Evolutionary conservation across 2,888 invertebrate species (phyloP), one percentile per base, ranked within the genome.

Genomic region (Rhopalosiphum nymphaeae): DNA sequence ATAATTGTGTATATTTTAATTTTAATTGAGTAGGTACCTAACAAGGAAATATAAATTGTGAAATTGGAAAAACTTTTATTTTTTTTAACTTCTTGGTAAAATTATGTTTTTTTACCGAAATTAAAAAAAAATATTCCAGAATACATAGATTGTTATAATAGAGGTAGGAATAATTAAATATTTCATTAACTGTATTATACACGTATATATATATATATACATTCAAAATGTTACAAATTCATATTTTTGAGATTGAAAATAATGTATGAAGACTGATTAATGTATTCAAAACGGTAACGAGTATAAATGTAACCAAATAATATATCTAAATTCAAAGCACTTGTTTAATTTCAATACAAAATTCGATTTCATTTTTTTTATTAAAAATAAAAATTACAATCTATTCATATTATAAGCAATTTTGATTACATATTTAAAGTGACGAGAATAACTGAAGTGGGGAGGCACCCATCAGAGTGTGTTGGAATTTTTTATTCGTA

Each of bases 231-330:
- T 16, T 26, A 46, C 36, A 5, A 78, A 25, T 61, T 16, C 46
- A 3, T 36, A 46, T 67, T 36, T 49, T 67, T 46, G 25, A 78
- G 46, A 49, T 13, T 90, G n/a, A 11, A 56, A 44, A 67, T 90
- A n/a, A 36, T 91, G 4, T 56, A 56, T 42, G 56, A 91, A 56
- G 26, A 85, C 56, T 91, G 56, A 91, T 85, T 91, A n/a, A 91
- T 84, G 49, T 49, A 84, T 56, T 56, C 56, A 84, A 85, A 91
- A 91, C 42, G 42, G n/a, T 36, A 91, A 85, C 53, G 7, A 42
- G 7, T 44, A 89, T 36, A 78, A 78, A 78, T 78, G 78, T 61
- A 89, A 61, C 3, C 61, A 67, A 67, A 90, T 90, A 44, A 46
- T 25, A 90, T 25, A 89, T 67, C n/a, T n/a, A 46, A 67, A 67